Base-by-base conservation (phyloP, 2,888 invertebrate species). In the Eurytoma californica region DNA sequence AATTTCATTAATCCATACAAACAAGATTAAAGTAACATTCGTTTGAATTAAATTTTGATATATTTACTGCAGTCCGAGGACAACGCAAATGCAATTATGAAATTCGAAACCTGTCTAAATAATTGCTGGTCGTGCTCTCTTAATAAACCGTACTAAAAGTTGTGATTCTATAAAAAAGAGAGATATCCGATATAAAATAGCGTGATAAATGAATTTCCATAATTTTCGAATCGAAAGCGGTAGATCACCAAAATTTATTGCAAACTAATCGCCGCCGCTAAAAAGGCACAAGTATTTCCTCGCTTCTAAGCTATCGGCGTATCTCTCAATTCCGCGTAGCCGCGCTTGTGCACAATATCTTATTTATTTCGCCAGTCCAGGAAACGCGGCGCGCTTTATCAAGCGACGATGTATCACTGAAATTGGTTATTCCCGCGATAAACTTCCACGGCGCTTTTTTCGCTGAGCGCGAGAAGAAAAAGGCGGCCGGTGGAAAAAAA, bases 191-290 rank as follows among this genome's bases (percentile, higher is more conserved):
- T 9, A 39, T 39, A 39, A 39, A 39, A 39, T 39, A 39, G 24
- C 24, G 51, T 51, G 60, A 30, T 67, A 74, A 74, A 74, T 75
- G 53, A 30, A 61, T 61, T 39, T 9, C 75, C 24, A 75, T 75
- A 68, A 18, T 12, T 49, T 9, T 2, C 66, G 20, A 67, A 74
- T 74, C 74, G 60, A 51, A 49, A 60, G 60, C 67, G 51, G 60
- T 74, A 60, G 58, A 75, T 68, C 68, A 75, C 75, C 60, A 60
- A 72, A 78, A 72, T 78, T 78, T 78, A 79, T 79, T 74, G 30
- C 74, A 5, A 74, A 69, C 65, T 57, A 70, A 79, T 78, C 63
- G 78, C 61, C 73, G 66, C 18, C 3, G 3, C 7, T 55, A 60
- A 66, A 58, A 70, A 60, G n/a, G 49, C 53, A 1, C 14, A 47